Evolutionary conservation across 2,113 vertebrate genomes (phyloP).

Genomic region (Bettongia penicillata): DNA sequence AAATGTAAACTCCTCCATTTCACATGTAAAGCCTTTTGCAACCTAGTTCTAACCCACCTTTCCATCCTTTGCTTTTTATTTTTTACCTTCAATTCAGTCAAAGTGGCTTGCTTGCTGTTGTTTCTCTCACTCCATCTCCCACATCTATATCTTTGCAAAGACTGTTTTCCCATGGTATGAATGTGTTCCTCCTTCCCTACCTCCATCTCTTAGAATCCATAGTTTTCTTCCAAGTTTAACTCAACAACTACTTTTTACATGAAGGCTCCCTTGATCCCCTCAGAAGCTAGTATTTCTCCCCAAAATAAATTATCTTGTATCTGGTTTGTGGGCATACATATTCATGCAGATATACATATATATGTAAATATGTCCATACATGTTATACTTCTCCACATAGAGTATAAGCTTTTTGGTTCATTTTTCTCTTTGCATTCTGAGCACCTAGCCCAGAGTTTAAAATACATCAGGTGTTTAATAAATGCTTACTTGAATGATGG

Average conservation of each 20-base stretch:
- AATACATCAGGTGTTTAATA: not conserved
- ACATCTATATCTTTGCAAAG: not conserved
- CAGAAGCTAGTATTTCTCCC: not conserved
- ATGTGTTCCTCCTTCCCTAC: not conserved
- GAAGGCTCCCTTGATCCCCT: not conserved
- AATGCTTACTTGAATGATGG: not conserved
- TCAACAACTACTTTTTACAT: not conserved
- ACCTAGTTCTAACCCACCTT: not conserved
- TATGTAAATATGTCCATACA: no score
- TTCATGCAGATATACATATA: not conserved
- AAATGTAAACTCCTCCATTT: not conserved
- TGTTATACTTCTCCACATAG: not conserved
- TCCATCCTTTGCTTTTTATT: not conserved
- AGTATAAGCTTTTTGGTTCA: not conserved
- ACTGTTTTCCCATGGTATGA: not conserved
- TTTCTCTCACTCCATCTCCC: not conserved
- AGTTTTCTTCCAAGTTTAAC: not conserved
- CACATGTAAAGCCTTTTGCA: not conserved
- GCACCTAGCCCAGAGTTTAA: not conserved
- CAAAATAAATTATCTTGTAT: not conserved
- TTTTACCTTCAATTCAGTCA: not conserved
- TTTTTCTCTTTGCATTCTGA: not conserved
- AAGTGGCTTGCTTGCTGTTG: not conserved
- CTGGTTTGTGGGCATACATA: not conserved
- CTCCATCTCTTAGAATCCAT: not conserved